These are phyloP conservation scores for Hemiprocne comata DNA, from an alignment of 2,113 vertebrate species.

Conservation along the genomic window DNA sequence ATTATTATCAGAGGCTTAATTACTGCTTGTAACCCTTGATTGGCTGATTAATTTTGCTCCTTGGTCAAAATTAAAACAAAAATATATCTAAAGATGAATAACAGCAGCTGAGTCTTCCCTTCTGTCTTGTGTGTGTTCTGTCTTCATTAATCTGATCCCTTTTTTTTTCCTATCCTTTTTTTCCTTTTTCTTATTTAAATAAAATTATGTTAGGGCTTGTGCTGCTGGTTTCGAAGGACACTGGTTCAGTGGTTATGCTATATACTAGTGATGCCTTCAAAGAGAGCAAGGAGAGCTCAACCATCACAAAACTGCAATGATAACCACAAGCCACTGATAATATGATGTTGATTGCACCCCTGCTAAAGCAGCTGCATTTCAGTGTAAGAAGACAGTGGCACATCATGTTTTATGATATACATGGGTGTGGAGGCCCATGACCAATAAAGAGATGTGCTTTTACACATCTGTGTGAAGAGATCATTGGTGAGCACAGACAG, in stretches of 20 bases:
- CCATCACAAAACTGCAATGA: background rate
- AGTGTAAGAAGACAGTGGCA: background rate
- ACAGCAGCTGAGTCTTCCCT: background rate
- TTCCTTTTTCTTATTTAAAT: background rate
- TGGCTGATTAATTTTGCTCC: conserved; percentile 7
- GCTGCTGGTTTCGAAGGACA: background rate
- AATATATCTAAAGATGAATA: conserved; percentile 10
- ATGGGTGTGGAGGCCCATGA: background rate
- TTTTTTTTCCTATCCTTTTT: background rate
- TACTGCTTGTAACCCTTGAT: background rate
- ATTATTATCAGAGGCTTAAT: conserved; percentile 1
- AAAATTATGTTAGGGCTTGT: background rate
- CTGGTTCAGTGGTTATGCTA: background rate
- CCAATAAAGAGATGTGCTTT: background rate
- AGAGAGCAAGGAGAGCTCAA: background rate
- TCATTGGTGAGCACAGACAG: background rate
- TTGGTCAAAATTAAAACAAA: conserved; percentile 33
- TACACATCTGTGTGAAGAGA: background rate
- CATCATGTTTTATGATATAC: background rate
- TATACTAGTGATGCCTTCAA: background rate
- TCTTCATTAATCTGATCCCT: conserved; percentile 12
- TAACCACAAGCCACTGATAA: background rate
- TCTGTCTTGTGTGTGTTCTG: background rate
- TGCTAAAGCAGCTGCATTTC: background rate
- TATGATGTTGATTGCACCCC: background rate